Evolutionary conservation across 2,888 invertebrate species (phyloP).

Genomic region (Amblyteles armatorius): DNA sequence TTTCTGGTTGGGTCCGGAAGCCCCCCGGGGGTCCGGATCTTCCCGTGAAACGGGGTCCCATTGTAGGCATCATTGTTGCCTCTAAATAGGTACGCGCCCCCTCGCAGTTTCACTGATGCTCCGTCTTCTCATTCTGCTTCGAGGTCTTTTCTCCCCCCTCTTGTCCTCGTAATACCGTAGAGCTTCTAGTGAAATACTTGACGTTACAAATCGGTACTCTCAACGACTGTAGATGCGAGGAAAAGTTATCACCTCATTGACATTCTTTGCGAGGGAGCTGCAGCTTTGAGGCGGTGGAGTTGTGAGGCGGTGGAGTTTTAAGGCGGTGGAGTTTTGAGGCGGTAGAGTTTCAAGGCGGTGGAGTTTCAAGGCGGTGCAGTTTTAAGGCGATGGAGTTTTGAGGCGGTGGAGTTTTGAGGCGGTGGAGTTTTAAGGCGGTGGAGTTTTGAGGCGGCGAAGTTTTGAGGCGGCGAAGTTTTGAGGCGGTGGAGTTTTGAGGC

Average conservation of each 20-base stretch:
- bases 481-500: too few species aligned
- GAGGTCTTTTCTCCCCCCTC: slow-evolving; percentile 4
- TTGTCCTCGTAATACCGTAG: slow-evolving; percentile 5
- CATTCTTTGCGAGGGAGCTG: background rate
- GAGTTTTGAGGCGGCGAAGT: too few species aligned
- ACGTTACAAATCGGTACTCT: slow-evolving; percentile 30
- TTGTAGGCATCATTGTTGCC: slow-evolving; percentile 78
- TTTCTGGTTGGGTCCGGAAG: slow-evolving; percentile 78
- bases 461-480: too few species aligned
- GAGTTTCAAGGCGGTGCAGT: too few species aligned
- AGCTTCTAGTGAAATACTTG: slow-evolving; percentile 2
- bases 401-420: too few species aligned
- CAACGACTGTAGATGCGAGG: slow-evolving; percentile 1
- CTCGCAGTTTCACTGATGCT: slow-evolving; percentile 2
- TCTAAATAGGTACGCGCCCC: slow-evolving; percentile 77
- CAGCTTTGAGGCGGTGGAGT: background rate
- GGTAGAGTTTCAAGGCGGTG: too few species aligned
- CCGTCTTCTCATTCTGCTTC: slow-evolving; percentile 19
- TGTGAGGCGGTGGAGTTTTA: too few species aligned
- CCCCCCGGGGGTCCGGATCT: slow-evolving; percentile 79
- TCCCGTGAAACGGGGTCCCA: slow-evolving; percentile 77
- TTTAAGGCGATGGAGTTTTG: too few species aligned
- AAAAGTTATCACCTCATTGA: slow-evolving; percentile 39
- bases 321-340: too few species aligned
- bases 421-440: too few species aligned